Evolutionary conservation across 2,797 vertebrate genomes (phyloP), one percentile per base, ranked within the genome.

Genomic region (Gymnodraco acuticeps): DNA sequence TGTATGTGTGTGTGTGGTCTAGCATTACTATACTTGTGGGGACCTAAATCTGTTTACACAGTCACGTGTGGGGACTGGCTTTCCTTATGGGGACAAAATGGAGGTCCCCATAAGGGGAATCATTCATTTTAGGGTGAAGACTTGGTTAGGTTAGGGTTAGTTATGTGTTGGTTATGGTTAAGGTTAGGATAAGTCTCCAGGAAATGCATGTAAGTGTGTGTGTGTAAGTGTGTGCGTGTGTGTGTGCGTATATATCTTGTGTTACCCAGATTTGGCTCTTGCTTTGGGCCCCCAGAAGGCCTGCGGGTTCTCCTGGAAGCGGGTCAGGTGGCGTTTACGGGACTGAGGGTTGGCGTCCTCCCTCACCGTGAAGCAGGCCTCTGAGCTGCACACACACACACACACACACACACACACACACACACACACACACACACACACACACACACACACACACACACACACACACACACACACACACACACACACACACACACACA

Each of bases 251-350:
- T 0, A 3, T 6, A 20, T 0, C 19, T 62, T 45, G 19, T 47
- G 3, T 94, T 83, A 97, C 97, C 96, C 89, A 0, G 95, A 78
- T 71, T 93, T 96, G 66, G 97, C 97, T 0, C 96, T 93, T 58
- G 96, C 95, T 88, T 97, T 97, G 27, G 97, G 97, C 0, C 97
- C 97, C 97, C 97, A 98, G 85, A 97, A 96, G 11, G 97, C 96
- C 63, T 97, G 95, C 0, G 97, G 97, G 54, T 99, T 99, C 81
- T 96, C 96, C 41, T 98, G 97, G 90, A 98, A 99, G 3, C 97
- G 93, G 14, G 95, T 97, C 67, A 98, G 91, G 52, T 97, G 96
- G 41, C 92, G 93, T 83, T 94, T 95, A 27, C 97, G 93, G 3
- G 97, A 98, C 89, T 95, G 96, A 77, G 97, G 97, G 86, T 98